These are phyloP conservation scores for Lithodes maja DNA, from an alignment of 2,888 invertebrate species.

Conservation along the genomic window DNA sequence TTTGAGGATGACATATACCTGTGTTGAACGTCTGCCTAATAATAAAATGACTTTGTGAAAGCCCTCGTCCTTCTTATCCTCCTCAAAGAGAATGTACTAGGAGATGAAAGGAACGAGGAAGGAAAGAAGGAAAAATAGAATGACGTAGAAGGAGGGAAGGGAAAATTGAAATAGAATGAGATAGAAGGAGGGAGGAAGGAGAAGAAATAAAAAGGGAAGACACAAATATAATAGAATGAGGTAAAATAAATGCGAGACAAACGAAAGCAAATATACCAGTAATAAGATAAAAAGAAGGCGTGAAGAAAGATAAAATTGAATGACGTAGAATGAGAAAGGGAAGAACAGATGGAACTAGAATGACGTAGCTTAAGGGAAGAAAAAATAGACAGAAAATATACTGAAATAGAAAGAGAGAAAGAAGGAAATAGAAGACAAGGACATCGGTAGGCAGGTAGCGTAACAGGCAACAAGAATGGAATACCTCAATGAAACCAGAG, in stretches of 20 bases:
- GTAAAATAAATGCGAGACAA: too few relatives aligned
- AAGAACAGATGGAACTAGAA: neutral
- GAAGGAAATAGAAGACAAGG: neutral
- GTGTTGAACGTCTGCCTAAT: too few relatives aligned
- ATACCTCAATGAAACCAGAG: neutral
- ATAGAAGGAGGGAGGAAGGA: neutral
- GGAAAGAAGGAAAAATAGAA: neutral
- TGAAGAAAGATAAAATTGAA: neutral
- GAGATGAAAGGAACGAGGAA: constrained; percentile 1
- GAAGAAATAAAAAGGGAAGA: neutral
- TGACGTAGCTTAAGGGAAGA: neutral
- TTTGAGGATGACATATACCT: too few relatives aligned
- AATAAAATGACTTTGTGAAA: too few relatives aligned
- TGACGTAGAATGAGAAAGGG: constrained; percentile 3
- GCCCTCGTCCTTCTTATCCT: too few relatives aligned
- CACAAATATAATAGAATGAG: neutral
- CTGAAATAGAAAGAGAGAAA: neutral
- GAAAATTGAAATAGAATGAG: neutral
- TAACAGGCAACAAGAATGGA: neutral
- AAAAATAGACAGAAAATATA: neutral
- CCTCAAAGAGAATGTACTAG: neutral
- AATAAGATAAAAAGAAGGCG: neutral
- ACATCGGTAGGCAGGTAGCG: neutral
- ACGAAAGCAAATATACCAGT: too few relatives aligned
- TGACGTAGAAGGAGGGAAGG: neutral